These are phyloP conservation scores for Rhinophrynus dorsalis DNA, from an alignment of 2,797 vertebrate species.

Conservation along the genomic window DNA sequence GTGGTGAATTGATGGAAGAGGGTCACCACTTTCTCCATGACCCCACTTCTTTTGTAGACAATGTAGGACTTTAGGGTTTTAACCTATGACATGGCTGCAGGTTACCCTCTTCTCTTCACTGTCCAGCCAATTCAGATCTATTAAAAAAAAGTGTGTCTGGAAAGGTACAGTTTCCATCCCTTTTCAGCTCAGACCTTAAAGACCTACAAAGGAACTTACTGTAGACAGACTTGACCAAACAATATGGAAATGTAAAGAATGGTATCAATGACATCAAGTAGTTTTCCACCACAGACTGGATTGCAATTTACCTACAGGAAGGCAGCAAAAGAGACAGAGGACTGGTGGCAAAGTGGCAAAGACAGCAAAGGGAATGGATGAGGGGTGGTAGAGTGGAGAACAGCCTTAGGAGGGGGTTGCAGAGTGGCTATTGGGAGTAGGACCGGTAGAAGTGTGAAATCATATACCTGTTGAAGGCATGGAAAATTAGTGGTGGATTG, in stretches of 20 bases:
- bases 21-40: too few species aligned
- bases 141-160: conserved; percentile 98
- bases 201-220: conserved; percentile 96
- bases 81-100: conserved; percentile 99
- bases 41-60: too few species aligned
- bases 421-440: too few species aligned
- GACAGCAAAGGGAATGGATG: too few species aligned
- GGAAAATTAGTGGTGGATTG: too few species aligned
- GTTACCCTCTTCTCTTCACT: conserved; percentile 98
- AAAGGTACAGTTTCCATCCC: conserved; percentile 97
- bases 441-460: too few species aligned
- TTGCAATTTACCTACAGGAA: conserved; percentile 98
- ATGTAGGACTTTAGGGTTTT: conserved; percentile 98
- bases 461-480: too few species aligned
- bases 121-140: conserved; percentile 99
- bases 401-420: too few species aligned
- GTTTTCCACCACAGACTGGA: conserved; percentile 98
- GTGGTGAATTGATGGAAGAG: too few species aligned
- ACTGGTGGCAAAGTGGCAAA: too few species aligned
- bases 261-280: conserved; percentile 98
- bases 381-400: too few species aligned
- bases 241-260: conserved; percentile 97
- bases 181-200: conserved; percentile 98
- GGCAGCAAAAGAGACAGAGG: too few species aligned
- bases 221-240: conserved; percentile 97